Conservation (phyloP, 2,888 invertebrate species). For the Leucophenga montana region DNA sequence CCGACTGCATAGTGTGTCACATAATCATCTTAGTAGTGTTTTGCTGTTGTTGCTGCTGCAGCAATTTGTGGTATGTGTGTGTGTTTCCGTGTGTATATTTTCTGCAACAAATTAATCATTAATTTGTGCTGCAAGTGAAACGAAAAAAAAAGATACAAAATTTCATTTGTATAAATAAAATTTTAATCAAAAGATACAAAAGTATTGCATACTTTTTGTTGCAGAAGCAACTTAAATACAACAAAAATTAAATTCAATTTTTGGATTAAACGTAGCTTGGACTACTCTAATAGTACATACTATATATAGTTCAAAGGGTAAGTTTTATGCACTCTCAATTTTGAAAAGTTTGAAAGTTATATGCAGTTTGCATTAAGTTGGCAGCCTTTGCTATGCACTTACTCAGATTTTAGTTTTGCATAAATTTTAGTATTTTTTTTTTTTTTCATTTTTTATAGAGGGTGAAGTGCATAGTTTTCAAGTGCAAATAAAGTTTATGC, state of each 20-base stretch:
- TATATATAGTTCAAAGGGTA: slow-evolving; percentile 3
- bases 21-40: not conserved
- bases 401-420: not conserved
- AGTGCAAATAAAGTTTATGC: too few species aligned
- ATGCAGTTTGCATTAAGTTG: not conserved
- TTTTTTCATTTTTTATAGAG: not conserved
- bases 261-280: not conserved
- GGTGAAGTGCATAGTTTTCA: not conserved
- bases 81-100: slow-evolving; percentile 23
- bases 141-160: slow-evolving; percentile 22
- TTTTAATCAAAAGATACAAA: slow-evolving; percentile 48
- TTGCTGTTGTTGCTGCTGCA: not conserved
- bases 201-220: slow-evolving; percentile 3
- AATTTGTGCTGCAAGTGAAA: slow-evolving; percentile 36
- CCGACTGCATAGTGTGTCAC: too few species aligned
- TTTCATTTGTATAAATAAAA: slow-evolving; percentile 31
- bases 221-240: too few species aligned
- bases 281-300: not conserved
- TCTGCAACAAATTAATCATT: slow-evolving; percentile 4
- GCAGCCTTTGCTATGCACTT: not conserved
- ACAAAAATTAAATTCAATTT: not conserved
- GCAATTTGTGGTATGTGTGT: slow-evolving; percentile 3
- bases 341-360: slow-evolving; percentile 3
- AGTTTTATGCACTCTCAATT: not conserved
- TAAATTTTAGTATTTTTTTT: not conserved